phyloP scores from a whole-genome alignment of 2,888 invertebrate species.

The Xylota segnis region DNA sequence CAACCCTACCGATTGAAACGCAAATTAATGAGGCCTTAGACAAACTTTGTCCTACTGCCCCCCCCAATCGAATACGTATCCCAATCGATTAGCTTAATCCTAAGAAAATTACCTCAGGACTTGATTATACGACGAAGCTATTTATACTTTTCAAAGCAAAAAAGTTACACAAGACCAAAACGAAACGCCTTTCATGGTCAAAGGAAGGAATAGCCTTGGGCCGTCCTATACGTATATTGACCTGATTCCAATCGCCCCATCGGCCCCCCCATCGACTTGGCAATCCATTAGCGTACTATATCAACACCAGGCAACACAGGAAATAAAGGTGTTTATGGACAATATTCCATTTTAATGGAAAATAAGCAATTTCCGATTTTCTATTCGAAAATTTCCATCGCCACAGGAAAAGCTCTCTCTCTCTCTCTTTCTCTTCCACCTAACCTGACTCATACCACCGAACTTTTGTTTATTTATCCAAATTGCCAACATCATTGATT shows the following conservation, averaged over 20 bases:
- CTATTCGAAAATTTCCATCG: constrained; percentile 13
- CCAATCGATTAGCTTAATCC: neutral
- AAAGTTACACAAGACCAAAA: neutral
- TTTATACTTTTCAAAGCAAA: neutral
- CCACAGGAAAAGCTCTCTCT: constrained; percentile 40
- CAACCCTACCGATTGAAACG: too few species aligned
- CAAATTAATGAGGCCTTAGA: too few species aligned
- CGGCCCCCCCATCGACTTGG: constrained; percentile 12
- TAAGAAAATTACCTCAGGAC: neutral
- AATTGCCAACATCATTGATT: constrained; percentile 42
- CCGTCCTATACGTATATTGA: constrained; percentile 5
- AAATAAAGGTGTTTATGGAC: constrained; percentile 14
- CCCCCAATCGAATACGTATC: neutral
- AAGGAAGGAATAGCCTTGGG: constrained; percentile 5
- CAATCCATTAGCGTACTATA: constrained; percentile 43
- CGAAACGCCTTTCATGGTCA: neutral
- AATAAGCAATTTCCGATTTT: constrained; percentile 15
- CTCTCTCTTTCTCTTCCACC: constrained; percentile 35
- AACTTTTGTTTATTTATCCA: constrained; percentile 34
- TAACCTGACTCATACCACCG: constrained; percentile 37
- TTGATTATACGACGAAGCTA: neutral
- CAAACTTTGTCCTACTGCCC: too few species aligned
- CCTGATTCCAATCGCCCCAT: constrained; percentile 24
- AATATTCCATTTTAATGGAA: constrained; percentile 11
- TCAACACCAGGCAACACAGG: constrained; percentile 17